A percentile compares a stretch with the other conserved stretches of the same genome.
Evolutionary conservation across 2,888 invertebrate species (phyloP).

Genomic region (Anoncus sp.): DNA sequence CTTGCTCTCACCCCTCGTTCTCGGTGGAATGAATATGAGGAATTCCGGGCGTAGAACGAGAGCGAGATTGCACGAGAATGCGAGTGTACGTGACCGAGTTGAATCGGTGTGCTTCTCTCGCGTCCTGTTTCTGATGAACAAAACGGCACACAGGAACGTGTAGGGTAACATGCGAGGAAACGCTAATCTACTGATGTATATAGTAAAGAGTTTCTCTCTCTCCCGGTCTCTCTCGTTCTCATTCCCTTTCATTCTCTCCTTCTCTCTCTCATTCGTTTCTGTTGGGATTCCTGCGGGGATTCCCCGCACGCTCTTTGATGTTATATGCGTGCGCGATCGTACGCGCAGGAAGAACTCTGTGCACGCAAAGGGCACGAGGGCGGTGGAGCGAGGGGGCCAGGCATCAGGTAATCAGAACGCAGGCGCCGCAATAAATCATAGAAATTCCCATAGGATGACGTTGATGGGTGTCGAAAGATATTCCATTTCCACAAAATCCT

Average conservation of each 20-base stretch:
- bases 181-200: constrained; percentile 53
- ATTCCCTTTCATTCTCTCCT: background rate
- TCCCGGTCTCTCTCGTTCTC: background rate
- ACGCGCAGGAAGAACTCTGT: constrained; percentile 10
- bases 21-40: constrained; percentile 57
- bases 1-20: constrained; percentile 29
- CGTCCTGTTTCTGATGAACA: constrained; percentile 58
- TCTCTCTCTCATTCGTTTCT: constrained; percentile 1
- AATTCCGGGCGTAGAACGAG: constrained; percentile 45
- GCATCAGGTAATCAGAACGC: constrained; percentile 29
- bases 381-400: constrained; percentile 8
- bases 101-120: constrained; percentile 52
- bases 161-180: constrained; percentile 53
- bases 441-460: constrained; percentile 26
- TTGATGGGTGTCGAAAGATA: background rate
- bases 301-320: constrained; percentile 8
- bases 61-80: constrained; percentile 48
- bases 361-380: constrained; percentile 43
- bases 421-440: constrained; percentile 63
- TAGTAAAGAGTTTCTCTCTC: constrained; percentile 9
- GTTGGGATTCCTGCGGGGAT: constrained; percentile 23
- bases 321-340: background rate
- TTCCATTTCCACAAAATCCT: background rate
- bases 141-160: constrained; percentile 42
- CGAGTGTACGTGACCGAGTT: constrained; percentile 61